phyloP scores from a whole-genome alignment of 2,888 invertebrate species.

The Capitulum mitella region DNA sequence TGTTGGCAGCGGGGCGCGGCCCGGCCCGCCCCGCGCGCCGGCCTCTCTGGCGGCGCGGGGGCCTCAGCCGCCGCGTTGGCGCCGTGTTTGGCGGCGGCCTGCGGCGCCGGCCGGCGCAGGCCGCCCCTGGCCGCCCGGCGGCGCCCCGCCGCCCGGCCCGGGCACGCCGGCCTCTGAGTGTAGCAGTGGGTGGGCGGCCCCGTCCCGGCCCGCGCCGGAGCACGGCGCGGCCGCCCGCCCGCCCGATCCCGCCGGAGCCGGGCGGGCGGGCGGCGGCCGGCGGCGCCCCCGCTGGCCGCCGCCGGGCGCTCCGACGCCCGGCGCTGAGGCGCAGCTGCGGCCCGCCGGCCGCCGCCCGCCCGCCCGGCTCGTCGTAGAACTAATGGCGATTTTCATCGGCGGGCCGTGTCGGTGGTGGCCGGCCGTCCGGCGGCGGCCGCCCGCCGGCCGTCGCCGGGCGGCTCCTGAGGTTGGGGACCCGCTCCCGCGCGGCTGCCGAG shows the following conservation, averaged over 20 bases:
- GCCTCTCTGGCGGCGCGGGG: too few relatives aligned
- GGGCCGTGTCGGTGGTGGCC: neutral
- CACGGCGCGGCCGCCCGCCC: neutral
- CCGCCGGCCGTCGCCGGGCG: neutral
- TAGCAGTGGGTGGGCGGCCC: neutral
- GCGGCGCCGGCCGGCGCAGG: too few relatives aligned
- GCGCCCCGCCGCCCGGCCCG: neutral
- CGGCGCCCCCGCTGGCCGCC: neutral
- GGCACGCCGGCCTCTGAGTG: neutral
- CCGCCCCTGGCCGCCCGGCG: neutral
- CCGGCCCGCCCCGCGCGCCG: too few relatives aligned
- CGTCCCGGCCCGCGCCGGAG: too few relatives aligned
- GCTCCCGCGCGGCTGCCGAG: too few relatives aligned
- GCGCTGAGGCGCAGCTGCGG: neutral
- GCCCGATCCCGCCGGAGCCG: neutral
- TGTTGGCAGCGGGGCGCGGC: too few relatives aligned
- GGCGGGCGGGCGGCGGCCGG: neutral
- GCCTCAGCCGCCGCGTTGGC: too few relatives aligned
- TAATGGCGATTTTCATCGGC: slow-evolving; percentile 1
- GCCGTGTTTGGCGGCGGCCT: too few relatives aligned
- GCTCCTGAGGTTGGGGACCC: too few relatives aligned
- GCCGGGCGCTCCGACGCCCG: neutral
- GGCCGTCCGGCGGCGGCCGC: neutral
- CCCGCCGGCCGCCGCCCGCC: neutral
- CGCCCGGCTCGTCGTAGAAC: neutral